Evolutionary conservation across 2,113 vertebrate species (phyloP).

Genomic region (Nyctereutes procyonoides): DNA sequence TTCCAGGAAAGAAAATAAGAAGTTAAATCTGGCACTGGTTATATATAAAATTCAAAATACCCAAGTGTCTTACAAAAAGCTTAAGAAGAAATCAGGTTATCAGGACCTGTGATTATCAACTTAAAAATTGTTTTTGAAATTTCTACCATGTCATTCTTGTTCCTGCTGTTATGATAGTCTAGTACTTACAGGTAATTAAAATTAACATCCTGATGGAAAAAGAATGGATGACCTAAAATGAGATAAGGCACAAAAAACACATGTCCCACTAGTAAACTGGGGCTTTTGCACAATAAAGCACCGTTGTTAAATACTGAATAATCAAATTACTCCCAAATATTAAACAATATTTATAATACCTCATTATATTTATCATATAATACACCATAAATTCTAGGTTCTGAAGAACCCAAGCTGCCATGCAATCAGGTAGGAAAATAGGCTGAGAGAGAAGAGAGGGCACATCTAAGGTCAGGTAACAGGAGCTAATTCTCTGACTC

Average conservation of each 20-base stretch:
- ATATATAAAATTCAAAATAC: conserved; percentile 37
- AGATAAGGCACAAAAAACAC: not conserved
- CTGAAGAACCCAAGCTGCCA: not conserved
- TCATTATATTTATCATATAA: not conserved
- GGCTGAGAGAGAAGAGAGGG: not conserved
- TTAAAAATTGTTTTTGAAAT: not conserved
- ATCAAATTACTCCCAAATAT: not conserved
- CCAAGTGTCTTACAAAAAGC: not conserved
- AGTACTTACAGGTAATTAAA: not conserved
- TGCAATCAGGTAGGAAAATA: not conserved
- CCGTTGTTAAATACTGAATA: not conserved
- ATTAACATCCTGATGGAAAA: not conserved
- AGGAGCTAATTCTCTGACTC: not conserved
- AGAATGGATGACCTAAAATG: not conserved
- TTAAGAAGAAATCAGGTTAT: conserved; percentile 2
- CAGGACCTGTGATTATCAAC: not conserved
- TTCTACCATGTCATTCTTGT: not conserved
- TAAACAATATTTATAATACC: not conserved
- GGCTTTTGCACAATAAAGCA: not conserved
- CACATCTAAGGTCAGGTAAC: not conserved
- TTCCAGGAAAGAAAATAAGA: conserved; percentile 1
- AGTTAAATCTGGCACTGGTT: not conserved
- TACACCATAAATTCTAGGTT: not conserved
- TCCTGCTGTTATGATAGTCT: not conserved
- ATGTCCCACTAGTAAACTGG: not conserved